A percentile compares a stretch with the other conserved stretches of the same genome.
Conservation (phyloP, 2,888 invertebrate species). For the Nomada fucata region DNA sequence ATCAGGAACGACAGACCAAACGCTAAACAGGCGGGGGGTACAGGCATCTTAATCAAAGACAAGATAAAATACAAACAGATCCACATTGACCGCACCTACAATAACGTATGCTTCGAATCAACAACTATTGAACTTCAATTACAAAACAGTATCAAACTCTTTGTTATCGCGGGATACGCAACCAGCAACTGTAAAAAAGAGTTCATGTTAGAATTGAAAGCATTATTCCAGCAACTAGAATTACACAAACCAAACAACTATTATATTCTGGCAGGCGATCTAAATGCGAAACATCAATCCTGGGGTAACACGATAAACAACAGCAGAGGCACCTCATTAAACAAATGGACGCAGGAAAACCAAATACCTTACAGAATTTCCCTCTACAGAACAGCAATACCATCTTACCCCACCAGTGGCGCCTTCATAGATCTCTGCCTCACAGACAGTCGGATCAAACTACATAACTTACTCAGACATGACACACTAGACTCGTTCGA, state of each 20-base stretch:
- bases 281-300: conserved; percentile 31
- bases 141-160: no score
- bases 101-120: conserved; percentile 27
- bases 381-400: background rate
- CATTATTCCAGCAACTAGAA: conserved; percentile 19
- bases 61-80: conserved; percentile 18
- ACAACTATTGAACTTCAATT: conserved; percentile 16
- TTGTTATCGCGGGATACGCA: no score
- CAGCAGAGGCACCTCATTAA: background rate
- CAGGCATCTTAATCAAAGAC: conserved; percentile 47
- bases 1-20: conserved; percentile 33
- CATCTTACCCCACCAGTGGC: background rate
- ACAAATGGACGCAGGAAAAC: background rate
- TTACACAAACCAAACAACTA: conserved; percentile 21
- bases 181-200: conserved; percentile 11
- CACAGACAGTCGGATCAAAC: conserved; percentile 4
- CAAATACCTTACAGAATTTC: background rate
- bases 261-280: conserved; percentile 58
- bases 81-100: background rate
- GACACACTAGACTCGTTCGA: background rate
- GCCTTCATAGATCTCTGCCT: conserved; percentile 5
- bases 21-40: conserved; percentile 58
- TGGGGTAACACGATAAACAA: conserved; percentile 4
- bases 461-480: background rate
- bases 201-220: conserved; percentile 52